Base-by-base conservation (phyloP, 2,113 vertebrate genomes). In the Pagrus major region DNA sequence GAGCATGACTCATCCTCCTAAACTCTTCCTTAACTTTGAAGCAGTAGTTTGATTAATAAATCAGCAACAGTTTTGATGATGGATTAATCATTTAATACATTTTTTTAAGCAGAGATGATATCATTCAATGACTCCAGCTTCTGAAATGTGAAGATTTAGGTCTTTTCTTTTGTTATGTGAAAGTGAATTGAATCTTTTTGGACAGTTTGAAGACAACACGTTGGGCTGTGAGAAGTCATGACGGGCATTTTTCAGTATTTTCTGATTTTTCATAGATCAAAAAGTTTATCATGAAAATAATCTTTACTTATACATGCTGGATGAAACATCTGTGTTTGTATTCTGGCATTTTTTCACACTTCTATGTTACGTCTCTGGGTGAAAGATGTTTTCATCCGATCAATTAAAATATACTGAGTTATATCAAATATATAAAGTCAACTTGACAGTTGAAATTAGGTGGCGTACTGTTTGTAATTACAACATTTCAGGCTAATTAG, bases 361-460 rank as follows among this genome's bases (percentile, higher is more conserved):
- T 64, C 14, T 35, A 3, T 27, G 14, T 41, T 55, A 2, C 4
- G 11, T 42, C 15, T 60, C 31, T 16, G 41, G 7, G 25, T 55
- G 25, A 66, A 66, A 56, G 11, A 80, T 66, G 76, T 72, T 82
- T 54, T 2, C 11, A 72, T 9, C 18, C 0, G 0, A 71, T 52
- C 20, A 31, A 74, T 52, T 39, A 20, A 78, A 55, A 35, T 58
- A 60, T 47, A 51, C 44, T 29, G 80, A 84, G 21, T 68, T 31
- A 47, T 35, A 42, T n/a, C n/a, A 77, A 59, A 47, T 52, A 41
- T 33, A 37, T 25, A 46, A 83, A 81, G n/a, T 64, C 33, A 23
- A 39, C 15, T 42, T 58, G 27, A 11, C 63, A 81, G 10, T 8
- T 47, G 35, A 46, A 9, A 5, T 37, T 18, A 16, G 31, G 33